These are phyloP conservation scores for Alces alces DNA, from an alignment of 2,113 vertebrate species.

Conservation along the genomic window DNA sequence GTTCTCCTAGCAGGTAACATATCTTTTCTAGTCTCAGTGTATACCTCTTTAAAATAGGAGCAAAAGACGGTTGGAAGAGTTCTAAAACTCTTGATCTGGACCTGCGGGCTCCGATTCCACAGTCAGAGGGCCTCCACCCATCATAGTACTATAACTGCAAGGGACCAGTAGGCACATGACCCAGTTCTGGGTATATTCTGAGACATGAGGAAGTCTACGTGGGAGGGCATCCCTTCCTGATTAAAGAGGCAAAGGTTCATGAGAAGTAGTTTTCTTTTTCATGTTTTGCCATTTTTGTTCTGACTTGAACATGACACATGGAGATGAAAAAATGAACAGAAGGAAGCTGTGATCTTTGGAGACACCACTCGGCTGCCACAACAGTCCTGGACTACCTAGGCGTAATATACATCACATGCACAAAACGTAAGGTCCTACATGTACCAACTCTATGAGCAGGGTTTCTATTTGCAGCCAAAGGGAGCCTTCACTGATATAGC, in stretches of 20 bases:
- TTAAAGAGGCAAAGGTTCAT: not conserved
- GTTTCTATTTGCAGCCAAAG: not conserved
- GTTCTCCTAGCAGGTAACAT: not conserved
- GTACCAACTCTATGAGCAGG: not conserved
- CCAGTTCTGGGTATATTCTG: not conserved
- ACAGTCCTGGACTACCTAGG: no score
- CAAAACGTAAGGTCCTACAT: not conserved
- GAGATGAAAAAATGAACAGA: not conserved
- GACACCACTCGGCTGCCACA: fast-evolving
- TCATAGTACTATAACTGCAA: no score
- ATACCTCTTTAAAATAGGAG: not conserved
- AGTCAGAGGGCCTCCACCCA: not conserved
- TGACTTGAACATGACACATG: not conserved
- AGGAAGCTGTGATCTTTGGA: not conserved
- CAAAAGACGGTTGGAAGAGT: not conserved
- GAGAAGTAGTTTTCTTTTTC: not conserved
- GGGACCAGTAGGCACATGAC: fast-evolving
- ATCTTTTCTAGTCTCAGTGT: not conserved
- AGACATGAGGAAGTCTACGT: not conserved
- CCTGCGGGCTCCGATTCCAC: not conserved
- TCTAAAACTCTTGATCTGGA: not conserved
- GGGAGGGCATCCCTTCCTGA: not conserved
- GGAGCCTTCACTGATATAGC: not conserved
- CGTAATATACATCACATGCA: fast-evolving
- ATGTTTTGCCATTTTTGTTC: not conserved